Evolutionary conservation across 1,140 invertebrate species (phyloP), one percentile per base, ranked within the genome.

Genomic region (Oreohelix idahoensis): DNA sequence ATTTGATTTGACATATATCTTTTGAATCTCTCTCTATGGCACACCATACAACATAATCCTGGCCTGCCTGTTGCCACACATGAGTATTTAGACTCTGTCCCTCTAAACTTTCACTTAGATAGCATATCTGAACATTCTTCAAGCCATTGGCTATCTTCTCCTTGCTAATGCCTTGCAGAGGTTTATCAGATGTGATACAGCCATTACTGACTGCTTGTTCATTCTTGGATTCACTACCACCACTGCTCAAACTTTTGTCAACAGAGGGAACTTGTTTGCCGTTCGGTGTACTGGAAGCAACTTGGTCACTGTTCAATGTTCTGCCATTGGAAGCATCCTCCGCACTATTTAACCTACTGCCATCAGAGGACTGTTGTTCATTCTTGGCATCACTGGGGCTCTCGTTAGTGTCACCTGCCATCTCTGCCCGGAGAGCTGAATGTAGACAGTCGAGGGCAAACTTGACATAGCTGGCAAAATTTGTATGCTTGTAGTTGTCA

Each of bases 401-500:
- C 5, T 23, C 17, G 0, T 0, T 53, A 1, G 1, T 39, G 23
- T 5, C 42, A 51, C 45, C 20, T 76, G 42, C 23, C 38, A 15
- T 32, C 20, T 78, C 77, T 23, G 39, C 39, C 0, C 63, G 35
- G 10, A 83, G 4, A 20, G 84, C 81, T 42, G 74, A 20, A 53
- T 85, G 81, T n/a, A 85, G 32, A 83, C 23, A 32, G 29, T 45
- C 53, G 4, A 79, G 35, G 13, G 81, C 81, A 76, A 80, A 84
- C 20, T 78, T 49, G 29, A 63, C 32, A 35, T 85, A 85, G 58
- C 51, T 76, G 81, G 81, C 70, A 39, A 76, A 83, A 53, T 83
- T 85, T 38, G 84, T 85, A 66, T 85, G 84, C 1, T 80, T 75
- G 63, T 83, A 83, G 71, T 77, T 53, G 51, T 85, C 84, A 23